These are phyloP conservation scores for Corythoichthys haematopterus DNA, from an alignment of 2,113 vertebrate species.

Conservation along the genomic window DNA sequence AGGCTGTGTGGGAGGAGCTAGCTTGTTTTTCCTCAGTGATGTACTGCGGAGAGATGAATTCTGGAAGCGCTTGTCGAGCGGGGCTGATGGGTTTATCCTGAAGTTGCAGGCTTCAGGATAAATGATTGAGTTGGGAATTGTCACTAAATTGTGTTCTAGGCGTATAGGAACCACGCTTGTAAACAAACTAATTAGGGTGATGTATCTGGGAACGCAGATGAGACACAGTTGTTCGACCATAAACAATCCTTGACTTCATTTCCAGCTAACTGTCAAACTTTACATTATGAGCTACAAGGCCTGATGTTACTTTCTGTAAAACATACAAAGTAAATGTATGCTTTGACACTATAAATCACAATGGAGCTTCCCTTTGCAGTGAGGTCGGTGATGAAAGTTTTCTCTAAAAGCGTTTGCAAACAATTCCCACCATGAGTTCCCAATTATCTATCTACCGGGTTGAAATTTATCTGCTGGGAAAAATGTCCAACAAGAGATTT, in stretches of 20 bases:
- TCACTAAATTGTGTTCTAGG: background rate
- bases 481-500: constrained; percentile 15
- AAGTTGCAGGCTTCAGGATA: background rate
- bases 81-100: background rate
- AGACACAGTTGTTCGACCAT: constrained; percentile 4
- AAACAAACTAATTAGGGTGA: background rate
- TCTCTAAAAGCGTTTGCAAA: background rate
- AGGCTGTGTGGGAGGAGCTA: constrained; percentile 6
- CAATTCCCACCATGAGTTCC: constrained; percentile 1
- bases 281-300: background rate
- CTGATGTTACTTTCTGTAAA: background rate
- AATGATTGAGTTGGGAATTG: background rate
- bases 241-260: background rate
- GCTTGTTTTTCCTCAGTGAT: constrained; percentile 16
- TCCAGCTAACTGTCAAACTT: background rate
- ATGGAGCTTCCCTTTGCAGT: background rate
- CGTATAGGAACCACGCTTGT: background rate
- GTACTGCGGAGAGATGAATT: constrained; percentile 14
- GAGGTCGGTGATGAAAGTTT: background rate
- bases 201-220: background rate
- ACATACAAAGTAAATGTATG: background rate
- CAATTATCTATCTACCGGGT: background rate
- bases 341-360: background rate
- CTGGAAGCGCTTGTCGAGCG: background rate
- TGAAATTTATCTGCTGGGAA: constrained; percentile 4